These are phyloP conservation scores for Halcyon badia DNA, from an alignment of 2,797 vertebrate genomes.

Conservation along the genomic window DNA sequence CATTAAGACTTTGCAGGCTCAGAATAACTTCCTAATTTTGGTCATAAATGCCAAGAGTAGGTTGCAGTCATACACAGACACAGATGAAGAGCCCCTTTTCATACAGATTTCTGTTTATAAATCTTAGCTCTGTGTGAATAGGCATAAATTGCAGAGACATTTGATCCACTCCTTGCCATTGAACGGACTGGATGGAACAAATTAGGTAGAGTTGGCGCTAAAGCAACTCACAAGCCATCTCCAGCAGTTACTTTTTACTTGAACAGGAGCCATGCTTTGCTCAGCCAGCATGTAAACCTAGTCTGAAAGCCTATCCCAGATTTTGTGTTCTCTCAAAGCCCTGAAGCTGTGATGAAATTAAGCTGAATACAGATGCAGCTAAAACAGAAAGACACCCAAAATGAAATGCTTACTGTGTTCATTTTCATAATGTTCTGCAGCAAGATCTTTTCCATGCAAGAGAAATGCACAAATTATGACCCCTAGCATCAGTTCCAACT, in stretches of 20 bases:
- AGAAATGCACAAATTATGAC: neutral
- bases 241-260: neutral
- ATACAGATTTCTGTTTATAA: neutral
- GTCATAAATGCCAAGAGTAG: neutral
- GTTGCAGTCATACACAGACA: neutral
- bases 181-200: neutral
- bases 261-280: neutral
- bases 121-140: neutral
- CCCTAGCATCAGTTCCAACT: neutral
- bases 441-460: accelerated
- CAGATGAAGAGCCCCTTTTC: neutral
- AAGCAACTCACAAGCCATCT: neutral
- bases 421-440: neutral
- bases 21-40: slow-evolving; percentile 53
- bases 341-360: neutral
- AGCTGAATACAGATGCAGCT: neutral
- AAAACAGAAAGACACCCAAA: neutral
- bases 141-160: neutral
- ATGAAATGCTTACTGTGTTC: neutral
- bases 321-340: neutral
- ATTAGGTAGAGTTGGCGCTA: neutral
- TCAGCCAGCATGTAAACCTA: neutral
- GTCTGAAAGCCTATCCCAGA: neutral
- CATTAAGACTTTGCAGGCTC: neutral
- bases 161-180: neutral